These are phyloP conservation scores for Marmota flaviventris DNA, from an alignment of 2,113 vertebrate species.

Conservation along the genomic window DNA sequence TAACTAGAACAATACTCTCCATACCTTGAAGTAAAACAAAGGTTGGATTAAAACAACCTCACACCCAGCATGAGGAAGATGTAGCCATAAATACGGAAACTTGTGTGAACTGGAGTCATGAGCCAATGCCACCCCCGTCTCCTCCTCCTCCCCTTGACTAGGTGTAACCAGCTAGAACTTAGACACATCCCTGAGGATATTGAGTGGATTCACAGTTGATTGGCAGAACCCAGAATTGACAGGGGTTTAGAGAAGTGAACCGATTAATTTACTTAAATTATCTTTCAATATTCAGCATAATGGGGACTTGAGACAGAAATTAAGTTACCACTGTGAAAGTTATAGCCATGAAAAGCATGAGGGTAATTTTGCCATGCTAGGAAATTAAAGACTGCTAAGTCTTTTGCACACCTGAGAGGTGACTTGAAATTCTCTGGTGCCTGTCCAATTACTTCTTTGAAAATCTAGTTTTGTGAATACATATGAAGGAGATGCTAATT, in stretches of 20 bases:
- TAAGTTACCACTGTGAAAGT: background rate
- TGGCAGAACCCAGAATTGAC: background rate
- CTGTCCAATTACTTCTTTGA: background rate
- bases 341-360: background rate
- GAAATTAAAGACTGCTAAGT: slow-evolving; percentile 23
- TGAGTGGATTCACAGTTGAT: background rate
- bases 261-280: slow-evolving; percentile 19
- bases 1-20: background rate
- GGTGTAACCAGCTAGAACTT: background rate
- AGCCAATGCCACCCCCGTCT: background rate
- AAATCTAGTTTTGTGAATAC: slow-evolving; percentile 21
- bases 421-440: background rate
- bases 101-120: no score
- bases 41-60: background rate
- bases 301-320: background rate
- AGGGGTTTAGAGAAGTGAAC: slow-evolving; percentile 1
- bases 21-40: background rate
- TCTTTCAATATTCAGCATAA: background rate
- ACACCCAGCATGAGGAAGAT: background rate
- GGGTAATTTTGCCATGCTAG: background rate
- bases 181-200: background rate
- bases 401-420: background rate
- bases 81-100: background rate
- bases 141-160: background rate
- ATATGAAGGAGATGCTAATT: background rate